Base-by-base conservation (phyloP, 1,140 invertebrate genomes). In the Drosophila nannoptera region DNA sequence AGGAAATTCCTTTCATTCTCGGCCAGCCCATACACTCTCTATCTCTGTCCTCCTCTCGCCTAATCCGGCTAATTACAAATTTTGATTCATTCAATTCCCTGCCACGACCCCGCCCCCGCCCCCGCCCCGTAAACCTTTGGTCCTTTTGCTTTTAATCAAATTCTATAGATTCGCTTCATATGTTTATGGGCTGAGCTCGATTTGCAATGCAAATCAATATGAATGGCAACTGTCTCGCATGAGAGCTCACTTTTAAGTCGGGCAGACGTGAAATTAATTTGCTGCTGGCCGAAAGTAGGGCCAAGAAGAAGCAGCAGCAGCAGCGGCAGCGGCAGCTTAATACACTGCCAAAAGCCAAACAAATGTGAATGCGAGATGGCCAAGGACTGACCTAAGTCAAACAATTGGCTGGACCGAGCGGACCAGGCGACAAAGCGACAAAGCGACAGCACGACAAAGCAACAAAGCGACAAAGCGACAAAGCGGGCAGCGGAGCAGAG, bases 181-280 rank as follows among this genome's bases (percentile, higher is more conserved):
- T 33, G 63, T 42, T 12, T 14, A 5, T 12, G 40, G n/a, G 5
- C 29, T 38, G 42, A 42, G 33, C 5, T 36, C 46, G 38, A 54
- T 68, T 58, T 45, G 61, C 38, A 64, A 64, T 69, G 64, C 11
- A 0, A 49, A 38, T 31, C 35, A 22, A 36, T 22, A 22, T 69
- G 45, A 35, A 49, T 63, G 42, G 16, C 0, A 50, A 31, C 35
- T 55, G 59, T 42, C 59, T 42, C 45, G 52, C 52, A 69, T 49
- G 58, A 36, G n/a, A 56, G 38, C 45, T 36, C 32, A 48, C 53
- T 38, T 55, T 38, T 43, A 7, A 38, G 43, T 38, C 7, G 32
- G 40, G 65, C 62, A 75, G 70, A 58, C 53, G 72, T 40, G 48
- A 73, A 83, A 83, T 82, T 83, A 82, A 78, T 82, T 82, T 78